Conservation (phyloP, 2,797 vertebrate species). For the Odontamblyopus rebecca region DNA sequence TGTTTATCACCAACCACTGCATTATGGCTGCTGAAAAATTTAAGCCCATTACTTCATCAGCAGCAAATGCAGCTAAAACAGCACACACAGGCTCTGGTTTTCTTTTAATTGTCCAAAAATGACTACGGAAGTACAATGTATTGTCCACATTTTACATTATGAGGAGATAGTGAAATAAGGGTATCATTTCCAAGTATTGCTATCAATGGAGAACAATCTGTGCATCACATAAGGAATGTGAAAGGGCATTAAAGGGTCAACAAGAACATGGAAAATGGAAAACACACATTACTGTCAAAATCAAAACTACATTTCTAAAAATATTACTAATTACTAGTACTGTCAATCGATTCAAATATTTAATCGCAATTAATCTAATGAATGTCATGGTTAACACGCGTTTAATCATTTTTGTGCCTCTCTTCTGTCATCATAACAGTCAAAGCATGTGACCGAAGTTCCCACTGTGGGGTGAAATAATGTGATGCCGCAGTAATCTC, state of each 20-base stretch:
- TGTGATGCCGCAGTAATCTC: too few species aligned
- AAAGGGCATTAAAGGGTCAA: background rate
- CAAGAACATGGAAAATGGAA: too few species aligned
- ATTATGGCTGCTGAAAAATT: conserved; percentile 26
- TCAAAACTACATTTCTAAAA: too few species aligned
- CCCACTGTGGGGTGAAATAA: too few species aligned
- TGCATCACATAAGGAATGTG: conserved; percentile 19
- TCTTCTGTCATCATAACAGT: too few species aligned
- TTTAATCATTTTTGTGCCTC: too few species aligned
- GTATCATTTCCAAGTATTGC: conserved; percentile 25
- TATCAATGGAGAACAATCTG: conserved; percentile 43
- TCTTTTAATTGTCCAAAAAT: conserved; percentile 7
- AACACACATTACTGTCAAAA: too few species aligned
- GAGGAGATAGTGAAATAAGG: conserved; percentile 3
- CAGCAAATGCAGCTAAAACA: conserved; percentile 13
- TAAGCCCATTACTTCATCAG: conserved; percentile 18
- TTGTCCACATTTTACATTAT: conserved; percentile 10
- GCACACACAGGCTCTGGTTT: background rate
- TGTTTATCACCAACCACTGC: conserved; percentile 15
- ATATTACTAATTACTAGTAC: too few species aligned
- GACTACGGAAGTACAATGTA: conserved; percentile 3
- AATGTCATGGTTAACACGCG: too few species aligned
- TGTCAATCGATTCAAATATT: too few species aligned
- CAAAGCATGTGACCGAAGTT: too few species aligned
- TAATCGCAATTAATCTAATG: too few species aligned